These are phyloP conservation scores for Ormyrus rosae DNA, from an alignment of 2,888 invertebrate genomes.

Conservation along the genomic window DNA sequence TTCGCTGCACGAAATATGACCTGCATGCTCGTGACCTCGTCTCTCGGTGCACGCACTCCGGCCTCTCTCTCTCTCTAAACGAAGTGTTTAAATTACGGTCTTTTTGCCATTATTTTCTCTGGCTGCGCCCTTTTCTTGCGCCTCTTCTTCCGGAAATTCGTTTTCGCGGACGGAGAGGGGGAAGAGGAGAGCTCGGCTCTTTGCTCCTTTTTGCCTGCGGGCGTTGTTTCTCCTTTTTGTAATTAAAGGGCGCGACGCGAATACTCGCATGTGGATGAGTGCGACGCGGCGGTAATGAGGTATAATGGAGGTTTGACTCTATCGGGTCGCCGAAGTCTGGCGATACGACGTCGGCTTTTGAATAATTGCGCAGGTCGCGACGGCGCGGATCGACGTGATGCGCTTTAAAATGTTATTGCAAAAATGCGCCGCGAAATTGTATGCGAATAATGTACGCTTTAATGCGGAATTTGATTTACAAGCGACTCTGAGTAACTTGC, in stretches of 20 bases:
- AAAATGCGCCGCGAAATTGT: no score
- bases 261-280: not conserved
- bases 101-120: conserved; percentile 12
- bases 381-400: no score
- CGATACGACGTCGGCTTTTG: no score
- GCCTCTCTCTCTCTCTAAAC: conserved; percentile 3
- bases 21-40: conserved; percentile 23
- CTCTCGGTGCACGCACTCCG: not conserved
- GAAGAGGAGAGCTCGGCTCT: not conserved
- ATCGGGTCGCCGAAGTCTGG: conserved; percentile 13
- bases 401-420: no score
- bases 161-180: conserved; percentile 8
- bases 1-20: not conserved
- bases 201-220: not conserved
- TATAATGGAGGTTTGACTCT: conserved; percentile 29
- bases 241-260: conserved; percentile 32
- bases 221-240: conserved; percentile 15
- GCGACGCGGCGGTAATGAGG: conserved; percentile 33
- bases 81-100: conserved; percentile 50
- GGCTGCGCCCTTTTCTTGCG: conserved; percentile 12
- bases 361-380: no score
- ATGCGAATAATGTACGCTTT: no score
- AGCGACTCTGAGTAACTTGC: no score
- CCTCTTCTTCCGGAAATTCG: conserved; percentile 29
- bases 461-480: no score